Conservation (phyloP, 2,113 vertebrate genomes). For the Aphyosemion australe region DNA sequence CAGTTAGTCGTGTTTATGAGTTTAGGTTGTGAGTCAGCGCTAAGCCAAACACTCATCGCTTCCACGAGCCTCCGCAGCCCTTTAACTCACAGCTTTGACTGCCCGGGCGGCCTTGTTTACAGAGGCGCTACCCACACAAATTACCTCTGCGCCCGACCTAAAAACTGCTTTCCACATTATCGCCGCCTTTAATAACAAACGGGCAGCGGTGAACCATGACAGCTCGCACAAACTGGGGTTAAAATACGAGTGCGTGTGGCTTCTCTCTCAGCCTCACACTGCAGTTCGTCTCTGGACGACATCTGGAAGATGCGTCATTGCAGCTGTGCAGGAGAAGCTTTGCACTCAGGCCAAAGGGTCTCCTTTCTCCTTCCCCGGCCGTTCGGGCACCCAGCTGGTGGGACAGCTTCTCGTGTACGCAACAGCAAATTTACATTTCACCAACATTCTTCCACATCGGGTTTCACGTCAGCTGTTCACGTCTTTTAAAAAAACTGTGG, state of each 20-base stretch:
- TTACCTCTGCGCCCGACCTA: constrained; percentile 27
- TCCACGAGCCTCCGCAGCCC: constrained; percentile 18
- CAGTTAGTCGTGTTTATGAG: constrained; percentile 66
- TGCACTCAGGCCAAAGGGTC: constrained; percentile 73
- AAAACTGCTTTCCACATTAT: constrained; percentile 55
- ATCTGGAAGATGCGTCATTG: constrained; percentile 80
- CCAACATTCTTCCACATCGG: background rate
- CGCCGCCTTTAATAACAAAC: constrained; percentile 53
- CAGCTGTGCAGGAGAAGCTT: constrained; percentile 76
- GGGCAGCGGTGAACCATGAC: constrained; percentile 46
- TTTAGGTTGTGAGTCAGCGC: constrained; percentile 68
- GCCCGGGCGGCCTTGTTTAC: constrained; percentile 25
- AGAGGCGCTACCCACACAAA: constrained; percentile 13
- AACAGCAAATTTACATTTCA: constrained; percentile 32
- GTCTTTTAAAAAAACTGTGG: background rate
- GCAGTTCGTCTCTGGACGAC: constrained; percentile 51
- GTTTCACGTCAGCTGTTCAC: background rate
- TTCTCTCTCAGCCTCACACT: constrained; percentile 40
- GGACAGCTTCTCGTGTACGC: constrained; percentile 48
- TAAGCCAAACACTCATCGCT: constrained; percentile 68
- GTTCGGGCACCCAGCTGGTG: constrained; percentile 72
- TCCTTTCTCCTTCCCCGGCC: constrained; percentile 56
- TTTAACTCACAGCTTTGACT: constrained; percentile 46
- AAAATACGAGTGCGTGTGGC: constrained; percentile 52
- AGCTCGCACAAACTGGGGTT: constrained; percentile 42